phyloP scores from a whole-genome alignment of 2,888 invertebrate genomes.

The Tholera decimalis region DNA sequence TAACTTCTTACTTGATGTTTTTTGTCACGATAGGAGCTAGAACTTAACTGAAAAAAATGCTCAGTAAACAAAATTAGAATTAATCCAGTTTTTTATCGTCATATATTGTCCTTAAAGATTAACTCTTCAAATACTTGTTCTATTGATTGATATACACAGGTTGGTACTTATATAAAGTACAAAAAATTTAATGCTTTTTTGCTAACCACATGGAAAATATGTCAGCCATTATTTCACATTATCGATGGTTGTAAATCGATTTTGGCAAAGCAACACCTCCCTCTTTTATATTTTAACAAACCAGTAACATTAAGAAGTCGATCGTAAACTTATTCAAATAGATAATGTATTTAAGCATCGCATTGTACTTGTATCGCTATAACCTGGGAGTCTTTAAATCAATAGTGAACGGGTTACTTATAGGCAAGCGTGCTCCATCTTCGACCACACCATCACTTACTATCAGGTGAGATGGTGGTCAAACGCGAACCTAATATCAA shows the following conservation, averaged over 20 bases:
- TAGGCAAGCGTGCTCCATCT: no score
- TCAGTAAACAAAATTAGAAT: background rate
- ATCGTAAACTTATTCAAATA: constrained; percentile 46
- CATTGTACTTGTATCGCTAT: no score
- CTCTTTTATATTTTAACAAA: constrained; percentile 13
- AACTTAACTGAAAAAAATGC: no score
- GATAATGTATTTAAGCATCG: no score
- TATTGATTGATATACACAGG: background rate
- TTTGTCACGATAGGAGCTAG: no score
- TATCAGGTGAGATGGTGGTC: no score
- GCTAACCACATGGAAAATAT: background rate
- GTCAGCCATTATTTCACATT: constrained; percentile 7
- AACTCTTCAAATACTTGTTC: constrained; percentile 8
- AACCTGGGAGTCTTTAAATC: no score
- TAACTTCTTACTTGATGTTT: no score
- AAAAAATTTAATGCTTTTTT: background rate
- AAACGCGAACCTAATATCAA: no score
- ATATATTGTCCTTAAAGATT: background rate
- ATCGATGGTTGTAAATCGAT: constrained; percentile 5
- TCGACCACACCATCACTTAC: no score
- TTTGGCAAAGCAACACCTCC: background rate
- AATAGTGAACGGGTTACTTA: no score
- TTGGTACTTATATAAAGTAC: background rate
- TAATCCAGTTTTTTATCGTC: background rate
- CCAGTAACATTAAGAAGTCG: constrained; percentile 23